Evolutionary conservation across 2,888 invertebrate species (phyloP), one percentile per base, ranked within the genome.

Genomic region (Leptinotarsa peninsularis): DNA sequence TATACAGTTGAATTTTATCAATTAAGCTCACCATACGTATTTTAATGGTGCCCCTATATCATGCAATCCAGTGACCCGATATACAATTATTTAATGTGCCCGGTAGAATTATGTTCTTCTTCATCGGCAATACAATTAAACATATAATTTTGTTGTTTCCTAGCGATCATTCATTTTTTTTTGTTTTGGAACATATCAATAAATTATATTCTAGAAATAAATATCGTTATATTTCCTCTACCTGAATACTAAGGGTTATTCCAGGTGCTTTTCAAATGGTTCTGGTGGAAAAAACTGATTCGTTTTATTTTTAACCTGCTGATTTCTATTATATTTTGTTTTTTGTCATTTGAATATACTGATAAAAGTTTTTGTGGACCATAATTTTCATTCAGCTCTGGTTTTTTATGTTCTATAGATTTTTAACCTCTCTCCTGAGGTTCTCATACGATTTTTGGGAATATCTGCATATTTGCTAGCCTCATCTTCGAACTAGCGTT

Each of bases 1-100:
- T 84, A 83, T 84, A 82, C 82, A 82, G 83, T 82, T 84, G 84
- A 83, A 85, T 85, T 85, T 85, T 85, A 85, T 85, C 85, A 85
- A 85, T 85, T 85, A 85, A 82, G 79, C 83, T 84, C 83, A 83
- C 80, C 81, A 82, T 84, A 83, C 82, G 83, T 83, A 84, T 84
- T 85, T 83, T 85, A 84, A 85, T 84, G 82, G 82, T 81, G 81
- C 79, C 82, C 80, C 78, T 78, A 79, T 81, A 81, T 79, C 81
- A 81, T 83, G 82, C 81, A 83, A 83, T 83, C 78, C 76, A 76
- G 76, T 78, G 81, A 80, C 72, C 78, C 73, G 73, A 80, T 80
- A 76, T 80, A 81, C 83, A 83, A 83, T 83, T 82, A 83, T 82
- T 79, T 80, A 81, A 81, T 82, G 79, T 77, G 73, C 76, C 80